These are phyloP conservation scores for Gymnoscelis rufifasciata DNA, from an alignment of 2,888 invertebrate genomes.

Conservation along the genomic window DNA sequence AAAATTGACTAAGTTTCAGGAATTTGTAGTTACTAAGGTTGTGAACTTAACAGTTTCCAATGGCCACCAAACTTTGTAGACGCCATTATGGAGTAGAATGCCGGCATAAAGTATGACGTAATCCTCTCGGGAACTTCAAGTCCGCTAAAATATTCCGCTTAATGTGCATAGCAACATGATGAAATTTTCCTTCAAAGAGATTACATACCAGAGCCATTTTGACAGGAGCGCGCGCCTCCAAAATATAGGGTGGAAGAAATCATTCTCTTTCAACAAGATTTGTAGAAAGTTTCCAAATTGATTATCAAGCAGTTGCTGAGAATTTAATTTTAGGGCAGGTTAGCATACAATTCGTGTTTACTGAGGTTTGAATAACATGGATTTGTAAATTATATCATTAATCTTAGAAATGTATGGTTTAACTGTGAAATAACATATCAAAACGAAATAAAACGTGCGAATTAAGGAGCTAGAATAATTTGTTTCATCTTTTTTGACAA, in stretches of 20 bases:
- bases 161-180: constrained; percentile 13
- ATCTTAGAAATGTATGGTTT: not conserved
- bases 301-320: constrained; percentile 10
- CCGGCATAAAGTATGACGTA: too few relatives aligned
- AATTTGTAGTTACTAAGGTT: not conserved
- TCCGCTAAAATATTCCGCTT: constrained; percentile 3
- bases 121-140: not conserved
- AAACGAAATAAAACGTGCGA: too few relatives aligned
- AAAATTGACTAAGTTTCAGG: not conserved
- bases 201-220: constrained; percentile 38
- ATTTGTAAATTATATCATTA: not conserved
- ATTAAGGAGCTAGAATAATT: too few relatives aligned
- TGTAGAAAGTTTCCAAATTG: constrained; percentile 27
- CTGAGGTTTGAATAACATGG: not conserved
- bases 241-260: constrained; percentile 28
- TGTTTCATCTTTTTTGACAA: too few relatives aligned
- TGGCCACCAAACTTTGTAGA: too few relatives aligned
- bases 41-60: too few relatives aligned
- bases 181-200: constrained; percentile 41
- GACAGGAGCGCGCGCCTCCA: constrained; percentile 29
- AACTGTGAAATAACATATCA: too few relatives aligned
- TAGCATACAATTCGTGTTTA: not conserved
- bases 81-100: too few relatives aligned
- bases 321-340: not conserved
- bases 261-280: constrained; percentile 25